phyloP scores from a whole-genome alignment of 1,140 invertebrate species.

The Cydia splendana region DNA sequence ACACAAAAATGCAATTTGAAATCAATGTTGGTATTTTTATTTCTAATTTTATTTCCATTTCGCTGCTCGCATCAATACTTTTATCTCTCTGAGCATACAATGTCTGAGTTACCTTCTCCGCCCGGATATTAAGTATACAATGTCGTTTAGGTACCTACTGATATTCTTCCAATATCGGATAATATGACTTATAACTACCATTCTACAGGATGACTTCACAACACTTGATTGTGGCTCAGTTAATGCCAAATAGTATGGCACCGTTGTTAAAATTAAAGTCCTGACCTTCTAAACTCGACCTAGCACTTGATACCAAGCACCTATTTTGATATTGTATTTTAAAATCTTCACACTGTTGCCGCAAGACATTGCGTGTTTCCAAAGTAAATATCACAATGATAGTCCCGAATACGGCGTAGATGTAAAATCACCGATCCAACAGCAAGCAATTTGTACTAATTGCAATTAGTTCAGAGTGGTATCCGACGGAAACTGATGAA shows the following conservation, averaged over 20 bases:
- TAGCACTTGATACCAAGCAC: too few species aligned
- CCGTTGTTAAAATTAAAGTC: too few species aligned
- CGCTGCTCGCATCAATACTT: slow-evolving; percentile 7
- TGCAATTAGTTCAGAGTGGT: slow-evolving; percentile 29
- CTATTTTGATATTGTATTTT: too few species aligned
- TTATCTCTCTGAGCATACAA: slow-evolving; percentile 16
- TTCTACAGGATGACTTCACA: too few species aligned
- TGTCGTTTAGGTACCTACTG: background rate
- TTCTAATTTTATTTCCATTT: slow-evolving; percentile 26
- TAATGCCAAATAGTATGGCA: too few species aligned
- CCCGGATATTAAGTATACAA: slow-evolving; percentile 26
- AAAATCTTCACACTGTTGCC: too few species aligned
- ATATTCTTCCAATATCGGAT: background rate
- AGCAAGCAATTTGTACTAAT: slow-evolving; percentile 27
- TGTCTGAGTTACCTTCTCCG: background rate
- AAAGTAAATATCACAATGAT: background rate
- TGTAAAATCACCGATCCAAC: background rate
- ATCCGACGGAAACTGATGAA: slow-evolving; percentile 24
- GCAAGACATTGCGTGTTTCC: background rate
- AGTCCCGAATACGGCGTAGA: background rate
- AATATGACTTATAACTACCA: background rate
- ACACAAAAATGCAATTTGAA: slow-evolving; percentile 21
- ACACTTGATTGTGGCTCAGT: too few species aligned
- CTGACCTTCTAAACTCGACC: too few species aligned
- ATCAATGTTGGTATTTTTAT: slow-evolving; percentile 29